Percentiles rank a stretch among this genome's conserved stretches.
Evolutionary conservation across 92 coral and sea anemone species (phyloP).

Genomic region (Micromussa lordhowensis): DNA sequence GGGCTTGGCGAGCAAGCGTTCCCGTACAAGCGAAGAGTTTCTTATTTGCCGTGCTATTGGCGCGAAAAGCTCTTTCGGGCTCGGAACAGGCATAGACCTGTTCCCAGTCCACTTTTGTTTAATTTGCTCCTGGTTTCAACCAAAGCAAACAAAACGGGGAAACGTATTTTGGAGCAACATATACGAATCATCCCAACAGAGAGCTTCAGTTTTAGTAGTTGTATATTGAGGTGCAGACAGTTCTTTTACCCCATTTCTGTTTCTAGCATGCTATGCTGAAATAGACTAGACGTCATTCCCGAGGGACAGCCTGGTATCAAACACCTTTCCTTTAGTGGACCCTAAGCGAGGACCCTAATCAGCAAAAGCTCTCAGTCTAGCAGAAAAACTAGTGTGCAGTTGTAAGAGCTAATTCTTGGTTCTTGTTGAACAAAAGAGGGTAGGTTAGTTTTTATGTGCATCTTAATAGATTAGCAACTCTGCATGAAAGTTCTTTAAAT

Average conservation of each 20-base stretch:
- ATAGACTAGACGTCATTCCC: not conserved
- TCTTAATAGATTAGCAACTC: not conserved
- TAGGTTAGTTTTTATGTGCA: slow-evolving; percentile 4
- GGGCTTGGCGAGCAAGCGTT: too few relatives aligned
- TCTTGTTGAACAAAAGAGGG: slow-evolving; percentile 5
- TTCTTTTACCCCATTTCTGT: not conserved
- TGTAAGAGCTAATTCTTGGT: not conserved
- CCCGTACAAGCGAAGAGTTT: too few relatives aligned
- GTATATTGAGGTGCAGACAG: not conserved
- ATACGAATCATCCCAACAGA: not conserved
- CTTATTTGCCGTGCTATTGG: too few relatives aligned
- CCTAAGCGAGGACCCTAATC: not conserved
- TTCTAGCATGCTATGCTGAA: too few relatives aligned
- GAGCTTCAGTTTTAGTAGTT: not conserved
- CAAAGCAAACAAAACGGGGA: too few relatives aligned
- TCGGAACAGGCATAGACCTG: too few relatives aligned
- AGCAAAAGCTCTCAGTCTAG: not conserved
- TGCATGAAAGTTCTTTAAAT: slow-evolving; percentile 3
- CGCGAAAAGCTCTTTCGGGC: too few relatives aligned
- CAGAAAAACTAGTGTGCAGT: not conserved
- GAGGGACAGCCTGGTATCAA: not conserved
- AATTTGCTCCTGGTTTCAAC: too few relatives aligned
- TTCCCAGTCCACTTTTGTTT: not conserved
- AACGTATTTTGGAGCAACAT: too few relatives aligned
- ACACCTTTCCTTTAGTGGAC: not conserved